These are phyloP conservation scores for Drosophila ochracea DNA, from an alignment of 2,888 invertebrate genomes.

Conservation along the genomic window DNA sequence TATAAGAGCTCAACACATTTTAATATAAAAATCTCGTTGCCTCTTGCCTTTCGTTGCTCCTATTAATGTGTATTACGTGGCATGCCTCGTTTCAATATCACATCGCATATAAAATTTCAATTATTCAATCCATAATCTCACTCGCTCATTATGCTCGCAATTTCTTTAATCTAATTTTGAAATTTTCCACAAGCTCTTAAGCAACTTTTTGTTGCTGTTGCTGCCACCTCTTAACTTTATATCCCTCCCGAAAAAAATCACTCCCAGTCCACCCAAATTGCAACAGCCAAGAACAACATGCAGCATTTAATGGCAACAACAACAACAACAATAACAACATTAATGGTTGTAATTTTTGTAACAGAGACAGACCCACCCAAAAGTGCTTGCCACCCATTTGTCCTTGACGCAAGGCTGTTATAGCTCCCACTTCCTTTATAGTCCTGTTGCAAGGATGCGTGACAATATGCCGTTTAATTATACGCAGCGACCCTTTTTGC, in stretches of 20 bases:
- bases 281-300: conserved; percentile 25
- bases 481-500: conserved; percentile 71
- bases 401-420: conserved; percentile 37
- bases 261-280: background rate
- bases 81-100: background rate
- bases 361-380: conserved; percentile 7
- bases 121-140: conserved; percentile 7
- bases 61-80: background rate
- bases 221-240: conserved; percentile 12
- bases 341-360: conserved; percentile 24
- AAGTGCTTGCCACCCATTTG: conserved; percentile 33
- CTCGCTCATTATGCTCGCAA: conserved; percentile 5
- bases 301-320: conserved; percentile 50
- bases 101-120: conserved; percentile 10
- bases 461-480: conserved; percentile 80
- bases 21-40: background rate
- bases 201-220: conserved; percentile 9
- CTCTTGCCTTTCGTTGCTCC: background rate
- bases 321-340: background rate
- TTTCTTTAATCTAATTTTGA: conserved; percentile 31
- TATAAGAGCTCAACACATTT: background rate
- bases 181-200: conserved; percentile 7
- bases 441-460: conserved; percentile 64
- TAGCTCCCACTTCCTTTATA: background rate
- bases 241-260: background rate